These are phyloP conservation scores for Heterocephalus glaber DNA, from an alignment of 2,113 vertebrate species.

Conservation along the genomic window DNA sequence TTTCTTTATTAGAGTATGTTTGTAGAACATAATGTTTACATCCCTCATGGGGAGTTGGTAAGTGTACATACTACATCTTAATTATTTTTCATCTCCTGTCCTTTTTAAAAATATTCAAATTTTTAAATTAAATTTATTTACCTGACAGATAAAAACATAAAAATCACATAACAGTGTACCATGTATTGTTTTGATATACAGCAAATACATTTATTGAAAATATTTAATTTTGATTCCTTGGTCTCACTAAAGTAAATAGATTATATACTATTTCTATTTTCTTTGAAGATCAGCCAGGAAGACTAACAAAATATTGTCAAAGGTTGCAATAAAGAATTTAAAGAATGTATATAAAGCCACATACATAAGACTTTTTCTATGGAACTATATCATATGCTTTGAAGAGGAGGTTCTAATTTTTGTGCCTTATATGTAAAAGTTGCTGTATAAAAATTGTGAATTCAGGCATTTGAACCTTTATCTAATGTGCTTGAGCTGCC, in stretches of 20 bases:
- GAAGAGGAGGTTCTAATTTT: neutral
- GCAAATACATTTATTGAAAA: neutral
- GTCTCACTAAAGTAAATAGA: conserved; percentile 35
- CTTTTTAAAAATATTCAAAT: neutral
- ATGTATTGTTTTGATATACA: neutral
- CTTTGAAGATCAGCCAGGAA: neutral
- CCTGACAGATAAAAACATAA: neutral
- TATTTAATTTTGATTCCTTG: conserved; percentile 5
- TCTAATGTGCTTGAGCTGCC: neutral
- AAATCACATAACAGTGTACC: neutral
- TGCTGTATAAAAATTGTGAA: neutral
- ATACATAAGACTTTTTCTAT: neutral
- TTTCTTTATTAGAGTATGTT: neutral
- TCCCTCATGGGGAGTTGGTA: neutral
- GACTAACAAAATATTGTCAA: neutral
- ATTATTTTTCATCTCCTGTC: neutral
- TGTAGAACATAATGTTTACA: neutral
- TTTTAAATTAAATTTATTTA: neutral
- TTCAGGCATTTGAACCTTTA: neutral
- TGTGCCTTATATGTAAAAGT: neutral
- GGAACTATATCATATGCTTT: neutral
- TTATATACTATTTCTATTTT: conserved; percentile 17
- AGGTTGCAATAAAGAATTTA: neutral
- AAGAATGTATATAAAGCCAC: neutral
- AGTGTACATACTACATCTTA: neutral